Base-by-base conservation (phyloP, 2,113 vertebrate species). In the Lepisosteus osseus region DNA sequence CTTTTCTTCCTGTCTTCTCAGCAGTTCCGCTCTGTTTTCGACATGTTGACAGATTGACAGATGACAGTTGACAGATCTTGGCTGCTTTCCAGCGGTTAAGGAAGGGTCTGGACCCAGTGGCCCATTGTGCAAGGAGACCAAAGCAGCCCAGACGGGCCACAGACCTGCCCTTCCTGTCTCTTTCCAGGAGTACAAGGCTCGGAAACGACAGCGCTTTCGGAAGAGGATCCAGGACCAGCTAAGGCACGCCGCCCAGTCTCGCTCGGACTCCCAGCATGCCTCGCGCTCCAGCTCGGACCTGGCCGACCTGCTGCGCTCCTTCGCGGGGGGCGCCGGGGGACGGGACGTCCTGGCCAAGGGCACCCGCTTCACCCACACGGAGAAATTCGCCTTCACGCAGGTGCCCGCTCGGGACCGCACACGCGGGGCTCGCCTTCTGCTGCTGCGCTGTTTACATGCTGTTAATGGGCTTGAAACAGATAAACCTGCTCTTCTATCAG, bases 351-450 rank as follows among this genome's bases (percentile, higher is more conserved):
- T 89, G 45, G 77, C 84, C 62, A 96, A 96, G 79, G 94, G 94
- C 44, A 94, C 92, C 59, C 93, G 94, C 70, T 97, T 97, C 77
- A 95, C 88, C 17, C 95, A 95, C 78, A 92, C 94, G 0, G 92
- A 96, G 84, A 95, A 90, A 78, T 94, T 96, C 72, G 92, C 90
- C 73, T 95, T 94, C 73, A 89, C 90, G 7, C 88, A 93, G 91
- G 95, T 96, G 75, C 68, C 79, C 29, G 29, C 29, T 29, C 29
- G 1, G 29, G 2, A 29, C 29, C 29, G 29, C 29, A 29, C 29
- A 29, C 29, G 29, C 29, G 2, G 29, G 29, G 29, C 29, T 29
- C 29, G 29, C 29, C 29, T 29, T 29, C 29, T 29, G 29, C 29
- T 29, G 29, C 29, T 29, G 29, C 29, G 15, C 15, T 17, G 15